phyloP scores from a whole-genome alignment of 1,140 invertebrate genomes.

The Phymastichus coffea region DNA sequence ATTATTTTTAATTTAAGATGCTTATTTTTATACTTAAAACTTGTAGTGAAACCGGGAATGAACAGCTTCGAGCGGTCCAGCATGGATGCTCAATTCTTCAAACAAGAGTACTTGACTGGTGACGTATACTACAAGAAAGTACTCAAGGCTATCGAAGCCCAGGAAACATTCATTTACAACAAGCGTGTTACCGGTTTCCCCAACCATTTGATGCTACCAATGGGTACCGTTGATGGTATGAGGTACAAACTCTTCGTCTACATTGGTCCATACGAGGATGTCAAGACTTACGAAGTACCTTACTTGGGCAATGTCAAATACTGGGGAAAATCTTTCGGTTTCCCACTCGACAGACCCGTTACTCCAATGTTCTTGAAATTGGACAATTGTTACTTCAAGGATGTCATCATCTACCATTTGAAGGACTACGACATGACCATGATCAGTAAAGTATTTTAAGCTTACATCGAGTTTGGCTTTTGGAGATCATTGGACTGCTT shows the following conservation, averaged over 20 bases:
- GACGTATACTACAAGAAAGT: constrained; percentile 42
- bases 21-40: too few relatives aligned
- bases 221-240: constrained; percentile 65
- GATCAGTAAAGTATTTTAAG: too few relatives aligned
- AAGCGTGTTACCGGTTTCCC: constrained; percentile 59
- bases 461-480: too few relatives aligned
- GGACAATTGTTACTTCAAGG: constrained; percentile 67
- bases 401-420: too few relatives aligned
- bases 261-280: constrained; percentile 58
- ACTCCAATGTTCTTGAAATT: constrained; percentile 60
- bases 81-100: constrained; percentile 44
- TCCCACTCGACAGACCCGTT: constrained; percentile 67
- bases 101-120: constrained; percentile 40
- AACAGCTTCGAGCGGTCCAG: constrained; percentile 51
- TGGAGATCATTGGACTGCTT: too few relatives aligned
- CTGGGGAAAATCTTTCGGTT: constrained; percentile 61
- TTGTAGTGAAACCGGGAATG: constrained; percentile 48
- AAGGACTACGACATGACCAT: too few relatives aligned
- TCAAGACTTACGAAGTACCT: constrained; percentile 40
- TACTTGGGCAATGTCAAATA: constrained; percentile 37
- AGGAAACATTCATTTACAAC: constrained; percentile 34
- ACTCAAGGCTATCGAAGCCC: constrained; percentile 39
- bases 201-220: constrained; percentile 66
- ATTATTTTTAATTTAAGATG: too few relatives aligned
- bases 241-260: constrained; percentile 67